A percentile compares a stretch with the other conserved stretches of the same genome.
Evolutionary conservation across 1,140 invertebrate genomes (phyloP).

Genomic region (Lysiphlebus fabarum): DNA sequence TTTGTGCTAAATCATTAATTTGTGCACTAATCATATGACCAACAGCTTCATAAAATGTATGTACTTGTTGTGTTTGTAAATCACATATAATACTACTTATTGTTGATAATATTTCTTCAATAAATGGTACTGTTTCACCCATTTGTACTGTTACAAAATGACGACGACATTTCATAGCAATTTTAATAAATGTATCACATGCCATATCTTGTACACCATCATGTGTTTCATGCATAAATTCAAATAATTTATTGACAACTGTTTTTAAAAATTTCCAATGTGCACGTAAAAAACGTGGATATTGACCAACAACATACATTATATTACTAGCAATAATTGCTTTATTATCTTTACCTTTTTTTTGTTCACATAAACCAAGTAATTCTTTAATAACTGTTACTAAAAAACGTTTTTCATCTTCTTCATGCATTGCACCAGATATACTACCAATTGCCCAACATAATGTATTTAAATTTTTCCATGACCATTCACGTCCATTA

Average conservation of each 20-base stretch:
- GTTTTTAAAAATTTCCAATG: constrained; percentile 99
- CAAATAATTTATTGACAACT: constrained; percentile 99
- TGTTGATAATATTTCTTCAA: constrained; percentile 96
- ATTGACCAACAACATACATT: constrained; percentile 99
- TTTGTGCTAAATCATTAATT: constrained; percentile 82
- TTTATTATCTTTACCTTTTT: constrained; percentile 99
- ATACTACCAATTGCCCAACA: constrained; percentile 99
- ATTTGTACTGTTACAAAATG: constrained; percentile 97
- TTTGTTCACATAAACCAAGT: constrained; percentile 97
- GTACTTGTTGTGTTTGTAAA: constrained; percentile 96
- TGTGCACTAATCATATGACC: constrained; percentile 99
- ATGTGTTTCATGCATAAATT: constrained; percentile 99
- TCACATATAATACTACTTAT: constrained; percentile 99
- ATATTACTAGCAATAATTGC: constrained; percentile 99
- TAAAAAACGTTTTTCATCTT: constrained; percentile 98
- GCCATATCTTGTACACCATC: constrained; percentile 99
- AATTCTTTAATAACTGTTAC: constrained; percentile 99
- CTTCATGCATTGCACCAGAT: constrained; percentile 97
- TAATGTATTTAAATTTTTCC: constrained; percentile 98
- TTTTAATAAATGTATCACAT: constrained; percentile 99
- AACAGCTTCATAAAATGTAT: constrained; percentile 99
- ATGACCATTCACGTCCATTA: constrained; percentile 98
- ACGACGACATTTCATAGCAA: constrained; percentile 96
- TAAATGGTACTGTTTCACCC: constrained; percentile 95
- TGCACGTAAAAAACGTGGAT: constrained; percentile 96